Conservation (phyloP, 1,140 invertebrate genomes). For the Drosophila tropicalis region DNA sequence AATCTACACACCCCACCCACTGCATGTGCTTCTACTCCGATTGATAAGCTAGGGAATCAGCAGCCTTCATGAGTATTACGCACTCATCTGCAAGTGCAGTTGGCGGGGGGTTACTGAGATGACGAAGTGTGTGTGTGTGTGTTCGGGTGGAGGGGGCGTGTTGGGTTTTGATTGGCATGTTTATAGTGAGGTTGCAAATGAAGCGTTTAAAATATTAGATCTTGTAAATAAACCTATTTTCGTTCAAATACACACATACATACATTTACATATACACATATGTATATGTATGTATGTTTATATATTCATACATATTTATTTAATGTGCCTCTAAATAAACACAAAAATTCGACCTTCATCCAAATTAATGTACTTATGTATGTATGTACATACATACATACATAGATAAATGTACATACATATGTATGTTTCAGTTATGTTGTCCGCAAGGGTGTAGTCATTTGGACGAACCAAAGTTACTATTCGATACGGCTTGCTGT, state of each 20-base stretch:
- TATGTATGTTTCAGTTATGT: conserved; percentile 6
- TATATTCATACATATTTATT: conserved; percentile 25
- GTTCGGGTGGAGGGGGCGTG: too few relatives aligned
- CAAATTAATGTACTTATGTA: conserved; percentile 28
- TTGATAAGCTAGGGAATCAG: conserved; percentile 1
- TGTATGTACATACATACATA: conserved; percentile 4
- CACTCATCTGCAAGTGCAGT: conserved; percentile 31
- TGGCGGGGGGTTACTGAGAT: background rate
- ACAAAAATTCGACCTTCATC: conserved; percentile 50
- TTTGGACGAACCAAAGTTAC: conserved; percentile 13
- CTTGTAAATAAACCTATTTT: conserved; percentile 8
- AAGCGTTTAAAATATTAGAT: conserved; percentile 38
- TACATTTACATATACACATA: background rate
- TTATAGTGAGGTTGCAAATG: conserved; percentile 52
- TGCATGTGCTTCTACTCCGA: background rate
- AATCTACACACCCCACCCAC: background rate
- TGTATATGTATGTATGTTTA: background rate
- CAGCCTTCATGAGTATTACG: conserved; percentile 40
- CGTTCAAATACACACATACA: background rate
- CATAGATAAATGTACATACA: background rate
- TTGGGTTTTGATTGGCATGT: conserved; percentile 53
- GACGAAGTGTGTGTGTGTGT: too few relatives aligned
- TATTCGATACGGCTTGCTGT: too few relatives aligned
- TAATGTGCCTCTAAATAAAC: conserved; percentile 43
- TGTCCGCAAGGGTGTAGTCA: conserved; percentile 3